Conservation (phyloP, 1,140 invertebrate genomes). For the Drosophila pallidifrons region DNA sequence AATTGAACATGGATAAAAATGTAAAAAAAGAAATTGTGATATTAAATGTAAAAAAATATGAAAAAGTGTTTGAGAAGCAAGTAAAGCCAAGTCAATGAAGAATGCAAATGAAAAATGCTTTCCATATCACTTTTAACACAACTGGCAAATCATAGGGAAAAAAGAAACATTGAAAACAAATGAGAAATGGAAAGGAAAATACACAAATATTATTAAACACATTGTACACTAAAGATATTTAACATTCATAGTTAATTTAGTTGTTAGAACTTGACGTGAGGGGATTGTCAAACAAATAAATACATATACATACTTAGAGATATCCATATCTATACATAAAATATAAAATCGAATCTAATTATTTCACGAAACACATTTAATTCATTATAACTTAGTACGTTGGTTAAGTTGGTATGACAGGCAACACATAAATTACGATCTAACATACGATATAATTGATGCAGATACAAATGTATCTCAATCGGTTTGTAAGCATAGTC, state of each 20-base stretch:
- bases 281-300: conserved; percentile 42
- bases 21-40: conserved; percentile 73
- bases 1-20: conserved; percentile 50
- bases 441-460: conserved; percentile 55
- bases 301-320: conserved; percentile 8
- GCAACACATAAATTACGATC: conserved; percentile 39
- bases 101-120: conserved; percentile 69
- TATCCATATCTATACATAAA: conserved; percentile 13
- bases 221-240: conserved; percentile 49
- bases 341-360: conserved; percentile 40
- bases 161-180: conserved; percentile 3
- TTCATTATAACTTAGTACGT: conserved; percentile 43
- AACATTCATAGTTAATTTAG: conserved; percentile 81
- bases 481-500: conserved; percentile 77
- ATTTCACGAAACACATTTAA: conserved; percentile 44
- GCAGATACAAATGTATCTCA: conserved; percentile 62
- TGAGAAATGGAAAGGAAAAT: conserved; percentile 9
- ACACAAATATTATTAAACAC: conserved; percentile 5
- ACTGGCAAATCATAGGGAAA: conserved; percentile 64
- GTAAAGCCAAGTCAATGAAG: conserved; percentile 31
- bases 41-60: conserved; percentile 66
- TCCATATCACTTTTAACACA: conserved; percentile 77
- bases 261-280: conserved; percentile 50
- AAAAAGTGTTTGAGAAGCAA: conserved; percentile 38
- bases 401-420: conserved; percentile 42